Evolutionary conservation across 1,140 invertebrate genomes (phyloP).

Genomic region (Drosophila ogumai): DNA sequence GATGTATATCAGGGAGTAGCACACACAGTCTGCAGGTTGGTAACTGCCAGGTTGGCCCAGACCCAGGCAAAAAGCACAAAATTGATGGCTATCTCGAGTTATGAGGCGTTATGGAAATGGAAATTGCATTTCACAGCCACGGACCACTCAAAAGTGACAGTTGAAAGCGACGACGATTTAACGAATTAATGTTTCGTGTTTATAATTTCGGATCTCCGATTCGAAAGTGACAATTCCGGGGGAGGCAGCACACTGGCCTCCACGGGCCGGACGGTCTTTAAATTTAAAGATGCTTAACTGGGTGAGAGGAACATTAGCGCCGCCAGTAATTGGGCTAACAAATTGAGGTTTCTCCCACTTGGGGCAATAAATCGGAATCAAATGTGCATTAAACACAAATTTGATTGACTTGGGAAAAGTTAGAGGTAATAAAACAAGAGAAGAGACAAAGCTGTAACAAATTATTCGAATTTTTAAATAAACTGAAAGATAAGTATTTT

Average conservation of each 20-base stretch:
- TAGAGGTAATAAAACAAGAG: background rate
- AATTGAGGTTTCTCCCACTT: constrained; percentile 28
- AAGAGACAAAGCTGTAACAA: background rate
- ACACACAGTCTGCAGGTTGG: constrained; percentile 10
- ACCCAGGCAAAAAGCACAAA: constrained; percentile 13
- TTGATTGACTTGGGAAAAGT: constrained; percentile 20
- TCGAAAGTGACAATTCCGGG: constrained; percentile 42
- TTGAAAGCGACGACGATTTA: constrained; percentile 51
- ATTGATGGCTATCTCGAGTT: constrained; percentile 64
- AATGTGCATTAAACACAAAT: constrained; percentile 3
- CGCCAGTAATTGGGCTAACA: constrained; percentile 23
- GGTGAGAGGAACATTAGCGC: constrained; percentile 36
- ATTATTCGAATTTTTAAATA: background rate
- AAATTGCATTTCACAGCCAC: constrained; percentile 58
- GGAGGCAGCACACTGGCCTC: background rate
- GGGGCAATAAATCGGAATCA: constrained; percentile 8
- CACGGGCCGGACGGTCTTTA: constrained; percentile 21
- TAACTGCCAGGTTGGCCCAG: constrained; percentile 17
- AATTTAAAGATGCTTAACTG: constrained; percentile 44
- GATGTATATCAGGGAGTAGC: constrained; percentile 47
- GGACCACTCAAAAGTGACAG: constrained; percentile 34
- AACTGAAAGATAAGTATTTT: background rate
- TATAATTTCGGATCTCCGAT: constrained; percentile 43
- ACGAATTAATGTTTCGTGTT: constrained; percentile 50
- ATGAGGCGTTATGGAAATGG: constrained; percentile 64